Percentiles rank a stretch among this genome's conserved stretches.
Evolutionary conservation across 2,797 vertebrate genomes (phyloP).

Genomic region (Rhyacichthys aspro): DNA sequence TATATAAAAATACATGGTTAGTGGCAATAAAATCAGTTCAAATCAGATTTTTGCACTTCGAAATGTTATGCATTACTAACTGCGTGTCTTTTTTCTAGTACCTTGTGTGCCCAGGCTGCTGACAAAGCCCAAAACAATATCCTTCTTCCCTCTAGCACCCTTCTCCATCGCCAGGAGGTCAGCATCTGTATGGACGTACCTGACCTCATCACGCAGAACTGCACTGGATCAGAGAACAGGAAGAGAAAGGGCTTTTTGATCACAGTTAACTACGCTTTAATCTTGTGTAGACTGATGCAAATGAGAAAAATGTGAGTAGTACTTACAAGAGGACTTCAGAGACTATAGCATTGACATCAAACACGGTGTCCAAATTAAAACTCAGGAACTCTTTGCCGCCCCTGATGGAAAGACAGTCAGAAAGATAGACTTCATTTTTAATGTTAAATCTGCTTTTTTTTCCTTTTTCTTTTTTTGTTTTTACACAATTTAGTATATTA

Average conservation of each 20-base stretch:
- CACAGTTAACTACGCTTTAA: too few relatives aligned
- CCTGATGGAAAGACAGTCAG: conserved; percentile 64
- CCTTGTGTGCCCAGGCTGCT: conserved; percentile 90
- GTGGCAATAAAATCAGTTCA: neutral
- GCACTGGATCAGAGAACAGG: conserved; percentile 71
- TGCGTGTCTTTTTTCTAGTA: conserved; percentile 44
- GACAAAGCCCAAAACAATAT: conserved; percentile 88
- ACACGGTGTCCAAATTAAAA: conserved; percentile 89
- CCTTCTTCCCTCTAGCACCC: conserved; percentile 79
- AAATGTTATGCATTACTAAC: neutral
- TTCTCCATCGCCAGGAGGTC: conserved; percentile 87
- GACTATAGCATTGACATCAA: conserved; percentile 89
- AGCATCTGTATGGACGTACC: conserved; percentile 82
- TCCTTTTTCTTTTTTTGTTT: too few relatives aligned
- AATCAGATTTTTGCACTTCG: neutral
- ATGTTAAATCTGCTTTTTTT: neutral
- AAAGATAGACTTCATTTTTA: neutral
- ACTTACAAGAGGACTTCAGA: conserved; percentile 96
- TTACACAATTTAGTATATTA: neutral
- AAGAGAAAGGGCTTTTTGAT: neutral
- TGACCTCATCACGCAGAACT: conserved; percentile 92
- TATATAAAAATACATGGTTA: conserved; percentile 6
- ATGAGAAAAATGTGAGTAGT: conserved; percentile 2
- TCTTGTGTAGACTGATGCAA: neutral
- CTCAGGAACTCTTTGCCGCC: conserved; percentile 84